These are phyloP conservation scores for Pavo muticus DNA, from an alignment of 2,113 vertebrate species.

Conservation along the genomic window DNA sequence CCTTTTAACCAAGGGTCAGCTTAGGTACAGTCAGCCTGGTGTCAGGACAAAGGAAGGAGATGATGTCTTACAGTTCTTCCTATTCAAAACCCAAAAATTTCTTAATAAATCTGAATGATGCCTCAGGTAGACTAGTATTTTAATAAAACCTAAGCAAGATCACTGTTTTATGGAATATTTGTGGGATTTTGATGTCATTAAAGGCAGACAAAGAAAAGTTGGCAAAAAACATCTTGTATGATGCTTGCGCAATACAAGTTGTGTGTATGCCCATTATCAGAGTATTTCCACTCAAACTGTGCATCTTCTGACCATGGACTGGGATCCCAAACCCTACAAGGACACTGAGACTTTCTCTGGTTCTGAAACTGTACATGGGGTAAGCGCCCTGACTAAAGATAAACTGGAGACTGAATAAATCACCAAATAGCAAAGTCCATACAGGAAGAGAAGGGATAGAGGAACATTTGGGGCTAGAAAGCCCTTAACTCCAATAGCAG, in stretches of 20 bases:
- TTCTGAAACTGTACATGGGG: neutral
- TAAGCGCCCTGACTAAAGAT: neutral
- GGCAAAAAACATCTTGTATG: fast-evolving
- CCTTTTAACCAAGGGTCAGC: neutral
- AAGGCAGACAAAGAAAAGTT: neutral
- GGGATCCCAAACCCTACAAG: neutral
- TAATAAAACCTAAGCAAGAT: neutral
- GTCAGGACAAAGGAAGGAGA: neutral
- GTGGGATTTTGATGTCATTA: neutral
- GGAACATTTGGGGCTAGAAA: neutral
- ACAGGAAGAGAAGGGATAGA: neutral
- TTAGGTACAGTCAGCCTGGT: neutral
- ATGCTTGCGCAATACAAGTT: neutral
- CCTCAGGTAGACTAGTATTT: neutral
- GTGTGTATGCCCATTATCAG: neutral
- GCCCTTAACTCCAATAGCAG: fast-evolving
- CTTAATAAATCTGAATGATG: neutral
- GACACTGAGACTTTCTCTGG: neutral
- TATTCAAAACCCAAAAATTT: neutral
- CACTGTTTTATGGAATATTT: neutral
- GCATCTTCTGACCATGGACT: neutral
- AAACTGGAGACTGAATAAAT: neutral
- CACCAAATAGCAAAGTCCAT: neutral
- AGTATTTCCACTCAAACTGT: neutral
- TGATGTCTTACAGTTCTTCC: neutral